Percentiles rank a stretch among this genome's conserved stretches.
phyloP scores from a whole-genome alignment of 2,797 vertebrate genomes.

The Lindbergichthys nudifrons region DNA sequence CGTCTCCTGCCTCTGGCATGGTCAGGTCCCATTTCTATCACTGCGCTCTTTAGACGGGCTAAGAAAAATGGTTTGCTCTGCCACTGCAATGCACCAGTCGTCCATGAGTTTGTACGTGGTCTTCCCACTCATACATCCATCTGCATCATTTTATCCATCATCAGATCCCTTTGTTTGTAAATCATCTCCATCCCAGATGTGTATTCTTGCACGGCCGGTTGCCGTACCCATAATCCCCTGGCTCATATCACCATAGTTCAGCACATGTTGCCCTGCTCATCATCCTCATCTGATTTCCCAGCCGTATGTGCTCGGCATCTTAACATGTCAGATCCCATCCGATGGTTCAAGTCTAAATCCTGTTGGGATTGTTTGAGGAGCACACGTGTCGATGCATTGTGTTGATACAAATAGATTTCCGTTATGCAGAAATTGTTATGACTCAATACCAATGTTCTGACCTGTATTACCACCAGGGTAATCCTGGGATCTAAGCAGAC shows the following conservation, averaged over 20 bases:
- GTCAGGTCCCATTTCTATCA: constrained; percentile 78
- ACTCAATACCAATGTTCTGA: constrained; percentile 33
- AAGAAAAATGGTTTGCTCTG: constrained; percentile 48
- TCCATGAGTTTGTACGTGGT: background rate
- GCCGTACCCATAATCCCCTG: constrained; percentile 63
- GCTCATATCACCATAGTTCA: constrained; percentile 52
- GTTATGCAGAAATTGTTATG: constrained; percentile 34
- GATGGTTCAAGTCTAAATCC: constrained; percentile 56
- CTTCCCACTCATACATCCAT: background rate
- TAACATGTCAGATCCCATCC: constrained; percentile 59
- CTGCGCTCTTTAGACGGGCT: constrained; percentile 39
- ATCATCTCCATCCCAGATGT: constrained; percentile 55
- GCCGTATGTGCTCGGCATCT: constrained; percentile 55
- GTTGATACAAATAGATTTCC: constrained; percentile 69
- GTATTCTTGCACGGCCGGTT: constrained; percentile 26
- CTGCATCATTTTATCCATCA: constrained; percentile 21
- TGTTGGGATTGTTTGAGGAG: constrained; percentile 59
- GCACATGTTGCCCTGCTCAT: constrained; percentile 53
- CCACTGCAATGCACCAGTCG: constrained; percentile 58
- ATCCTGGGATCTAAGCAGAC: constrained; percentile 35
- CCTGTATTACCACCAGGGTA: constrained; percentile 34
- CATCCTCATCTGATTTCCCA: constrained; percentile 67
- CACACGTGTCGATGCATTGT: constrained; percentile 45
- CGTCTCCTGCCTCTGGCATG: constrained; percentile 71
- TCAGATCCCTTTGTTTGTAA: constrained; percentile 7